Base-by-base conservation (phyloP, 2,797 vertebrate genomes). In the Decapterus maruadsi region DNA sequence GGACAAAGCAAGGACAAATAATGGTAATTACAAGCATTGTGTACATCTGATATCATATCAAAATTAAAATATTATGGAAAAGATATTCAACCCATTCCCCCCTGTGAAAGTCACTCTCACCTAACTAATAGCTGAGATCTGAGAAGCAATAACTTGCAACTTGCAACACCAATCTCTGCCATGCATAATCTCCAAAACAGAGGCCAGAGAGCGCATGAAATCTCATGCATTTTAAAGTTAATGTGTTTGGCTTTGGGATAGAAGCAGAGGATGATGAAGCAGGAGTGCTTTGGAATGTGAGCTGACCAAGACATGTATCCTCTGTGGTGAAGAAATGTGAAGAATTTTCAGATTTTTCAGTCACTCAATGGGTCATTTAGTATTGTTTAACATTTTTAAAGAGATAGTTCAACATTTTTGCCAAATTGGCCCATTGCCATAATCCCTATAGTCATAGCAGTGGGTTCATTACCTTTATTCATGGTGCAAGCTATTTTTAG, bases 81-180 rank as follows among this genome's bases (percentile, higher is more conserved):
- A 26, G 26, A 26, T 26, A 26, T 26, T 26, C 26, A 26, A 26
- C 26, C 26, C 26, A n/a, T n/a, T n/a, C n/a, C 26, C 22, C 42
- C n/a, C 6, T 51, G 29, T 6, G 1, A 43, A 61, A 26, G 16
- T 11, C 11, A 43, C 11, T 26, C 14, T 64, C 31, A n/a, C 19
- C 36, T 14, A 26, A 42, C 42, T 73, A 69, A 66, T 14, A 62
- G 68, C 75, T 73, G 83, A 79, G 72, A 82, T 79, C 68, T 79
- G 72, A 70, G 57, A 72, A 34, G 69, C 65, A 77, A 42, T 4
- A 26, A 65, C 46, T 4, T 11, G 16, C 17, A 7, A 34, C 7
- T 26, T 57, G 14, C 56, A 45, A 36, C 8, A 42, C 26, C 29
- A 68, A 73, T 38, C 40, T 61, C 36, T 69, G 20, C 36, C 22